Evolutionary conservation across 2,888 invertebrate genomes (phyloP).

Genomic region (Conistra vaccinii): DNA sequence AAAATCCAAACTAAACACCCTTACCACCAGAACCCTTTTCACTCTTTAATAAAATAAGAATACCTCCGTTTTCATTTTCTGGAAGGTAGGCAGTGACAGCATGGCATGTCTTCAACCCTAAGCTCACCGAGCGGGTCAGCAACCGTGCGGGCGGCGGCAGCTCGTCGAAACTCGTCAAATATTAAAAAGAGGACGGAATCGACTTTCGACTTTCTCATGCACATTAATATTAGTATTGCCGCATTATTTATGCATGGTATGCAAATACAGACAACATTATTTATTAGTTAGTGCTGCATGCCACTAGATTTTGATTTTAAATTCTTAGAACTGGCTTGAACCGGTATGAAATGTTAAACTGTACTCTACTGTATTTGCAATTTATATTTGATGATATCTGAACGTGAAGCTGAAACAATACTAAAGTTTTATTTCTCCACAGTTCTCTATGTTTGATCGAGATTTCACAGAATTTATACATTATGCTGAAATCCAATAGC

Average conservation of each 20-base stretch:
- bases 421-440: slow-evolving; percentile 17
- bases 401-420: slow-evolving; percentile 11
- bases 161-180: slow-evolving; percentile 82
- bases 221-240: slow-evolving; percentile 65
- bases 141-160: slow-evolving; percentile 67
- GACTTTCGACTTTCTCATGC: slow-evolving; percentile 78
- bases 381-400: slow-evolving; percentile 9
- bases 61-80: background rate
- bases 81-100: slow-evolving; percentile 27
- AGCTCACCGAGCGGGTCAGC: slow-evolving; percentile 71
- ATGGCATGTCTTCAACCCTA: slow-evolving; percentile 72
- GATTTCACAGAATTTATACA: slow-evolving; percentile 9
- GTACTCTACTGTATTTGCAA: background rate
- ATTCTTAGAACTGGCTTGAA: slow-evolving; percentile 10
- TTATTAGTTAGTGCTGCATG: slow-evolving; percentile 30
- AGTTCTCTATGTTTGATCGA: background rate
- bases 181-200: slow-evolving; percentile 81
- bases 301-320: background rate
- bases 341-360: background rate
- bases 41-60: slow-evolving; percentile 1
- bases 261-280: slow-evolving; percentile 54
- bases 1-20: background rate
- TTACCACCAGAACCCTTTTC: background rate
- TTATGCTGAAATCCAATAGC: slow-evolving; percentile 13
- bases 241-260: slow-evolving; percentile 62